Base-by-base conservation (phyloP, 1,140 invertebrate genomes). In the Cherax destructor region DNA sequence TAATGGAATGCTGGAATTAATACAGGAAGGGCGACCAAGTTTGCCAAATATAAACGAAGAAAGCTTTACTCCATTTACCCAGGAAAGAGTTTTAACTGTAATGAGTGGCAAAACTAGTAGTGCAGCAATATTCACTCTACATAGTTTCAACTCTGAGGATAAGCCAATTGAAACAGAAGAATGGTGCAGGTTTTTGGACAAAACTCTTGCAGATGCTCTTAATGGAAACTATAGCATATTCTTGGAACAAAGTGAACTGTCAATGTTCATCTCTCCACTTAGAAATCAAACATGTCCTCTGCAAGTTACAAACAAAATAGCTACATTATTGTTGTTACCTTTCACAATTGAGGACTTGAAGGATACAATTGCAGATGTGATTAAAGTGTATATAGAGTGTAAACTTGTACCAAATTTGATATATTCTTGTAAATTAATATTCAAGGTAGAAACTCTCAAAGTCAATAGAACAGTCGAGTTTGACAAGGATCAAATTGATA, bases 101-200 rank as follows among this genome's bases (percentile, higher is more conserved):
- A 49, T 90, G n/a, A 92, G 91, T 76, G 88, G 83, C 52, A 86
- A 93, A 47, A 93, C 89, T 78, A 93, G 93, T 83, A 93, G 92
- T 91, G 92, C 85, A 79, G 92, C 89, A 18, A 80, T 93, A 6
- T 93, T 93, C 47, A 93, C 93, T 77, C 81, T 93, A 13, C 92
- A 93, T 78, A 93, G 91, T 85, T 93, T 92, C 21, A 89, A 88
- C 81, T 93, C 93, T 24, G 94, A 95, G 49, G 83, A 91, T 49
- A 95, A 95, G 61, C 96, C 96, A 9, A 97, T 97, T 83, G 97
- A 98, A 94, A 96, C 97, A 92, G 97, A 97, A 91, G 97, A 98
- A 94, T 98, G 97, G 97, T 95, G 97, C 94, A 96, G 96, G 83
- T 96, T 97, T 95, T 92, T 95, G 94, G 94, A 95, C 94, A 92